Percentiles rank a stretch among this genome's conserved stretches.
Evolutionary conservation across 2,888 invertebrate genomes (phyloP).

Genomic region (Globia sparganii): DNA sequence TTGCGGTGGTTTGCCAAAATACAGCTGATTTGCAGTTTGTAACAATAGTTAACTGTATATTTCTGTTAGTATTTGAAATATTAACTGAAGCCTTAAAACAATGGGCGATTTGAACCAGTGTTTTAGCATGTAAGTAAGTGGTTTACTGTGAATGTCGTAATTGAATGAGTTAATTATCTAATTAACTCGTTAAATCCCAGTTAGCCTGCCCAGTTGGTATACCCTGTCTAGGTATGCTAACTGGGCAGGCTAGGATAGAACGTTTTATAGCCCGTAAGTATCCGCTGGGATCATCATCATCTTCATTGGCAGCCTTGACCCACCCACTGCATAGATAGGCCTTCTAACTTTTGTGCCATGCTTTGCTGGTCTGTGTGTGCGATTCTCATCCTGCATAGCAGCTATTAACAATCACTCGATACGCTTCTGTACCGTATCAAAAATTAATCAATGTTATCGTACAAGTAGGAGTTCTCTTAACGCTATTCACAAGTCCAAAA

Average conservation of each 20-base stretch:
- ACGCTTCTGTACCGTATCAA: too few species aligned
- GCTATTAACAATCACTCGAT: too few species aligned
- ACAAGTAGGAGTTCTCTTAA: too few species aligned
- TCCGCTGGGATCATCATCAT: background rate
- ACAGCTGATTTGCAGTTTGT: constrained; percentile 24
- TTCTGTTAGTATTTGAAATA: constrained; percentile 29
- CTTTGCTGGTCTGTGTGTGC: background rate
- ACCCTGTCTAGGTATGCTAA: constrained; percentile 4
- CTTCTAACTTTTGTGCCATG: background rate
- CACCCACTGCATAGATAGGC: background rate
- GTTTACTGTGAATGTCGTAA: background rate
- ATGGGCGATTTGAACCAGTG: background rate
- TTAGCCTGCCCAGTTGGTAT: too few species aligned
- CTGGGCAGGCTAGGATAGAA: background rate
- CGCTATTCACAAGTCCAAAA: too few species aligned
- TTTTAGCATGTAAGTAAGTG: background rate
- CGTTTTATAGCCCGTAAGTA: background rate
- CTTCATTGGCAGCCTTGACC: background rate
- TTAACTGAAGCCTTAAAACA: background rate
- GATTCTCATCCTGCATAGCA: background rate
- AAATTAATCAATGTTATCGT: too few species aligned
- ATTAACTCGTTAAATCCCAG: too few species aligned
- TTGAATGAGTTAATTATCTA: too few species aligned
- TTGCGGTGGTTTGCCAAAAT: constrained; percentile 46
- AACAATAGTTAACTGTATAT: background rate